Evolutionary conservation across 2,797 vertebrate species (phyloP).

Genomic region (Phylloscopus collybita): DNA sequence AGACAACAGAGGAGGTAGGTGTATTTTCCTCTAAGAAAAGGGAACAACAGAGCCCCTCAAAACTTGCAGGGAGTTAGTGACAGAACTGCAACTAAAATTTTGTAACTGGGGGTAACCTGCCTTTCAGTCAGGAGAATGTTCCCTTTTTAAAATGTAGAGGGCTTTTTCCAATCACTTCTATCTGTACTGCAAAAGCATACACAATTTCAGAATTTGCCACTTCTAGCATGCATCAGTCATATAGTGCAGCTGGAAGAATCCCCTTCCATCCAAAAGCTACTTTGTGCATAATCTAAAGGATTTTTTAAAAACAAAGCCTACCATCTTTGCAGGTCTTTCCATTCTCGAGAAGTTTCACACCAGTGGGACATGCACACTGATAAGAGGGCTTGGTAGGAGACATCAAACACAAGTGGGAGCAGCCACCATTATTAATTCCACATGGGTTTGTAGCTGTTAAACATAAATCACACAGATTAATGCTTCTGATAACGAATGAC

Average conservation of each 20-base stretch:
- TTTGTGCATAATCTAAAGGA: not conserved
- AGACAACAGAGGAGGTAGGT: not conserved
- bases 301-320: conserved; percentile 75
- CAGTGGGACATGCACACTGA: conserved; percentile 94
- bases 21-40: not conserved
- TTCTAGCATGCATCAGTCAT: accelerated
- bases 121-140: not conserved
- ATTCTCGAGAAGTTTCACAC: conserved; percentile 91
- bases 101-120: not conserved
- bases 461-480: conserved; percentile 76
- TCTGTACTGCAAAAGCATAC: not conserved
- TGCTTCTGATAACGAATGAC: conserved; percentile 57
- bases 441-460: conserved; percentile 85
- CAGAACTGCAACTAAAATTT: not conserved
- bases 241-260: not conserved
- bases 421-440: conserved; percentile 88
- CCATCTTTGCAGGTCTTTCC: conserved; percentile 91
- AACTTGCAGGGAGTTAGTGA: not conserved
- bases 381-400: conserved; percentile 87
- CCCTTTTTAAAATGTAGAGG: not conserved
- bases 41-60: accelerated
- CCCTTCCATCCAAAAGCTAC: not conserved
- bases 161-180: not conserved
- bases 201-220: not conserved
- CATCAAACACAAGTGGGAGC: conserved; percentile 96